Conservation (phyloP, 2,888 invertebrate genomes). For the Rhagium mordax region DNA sequence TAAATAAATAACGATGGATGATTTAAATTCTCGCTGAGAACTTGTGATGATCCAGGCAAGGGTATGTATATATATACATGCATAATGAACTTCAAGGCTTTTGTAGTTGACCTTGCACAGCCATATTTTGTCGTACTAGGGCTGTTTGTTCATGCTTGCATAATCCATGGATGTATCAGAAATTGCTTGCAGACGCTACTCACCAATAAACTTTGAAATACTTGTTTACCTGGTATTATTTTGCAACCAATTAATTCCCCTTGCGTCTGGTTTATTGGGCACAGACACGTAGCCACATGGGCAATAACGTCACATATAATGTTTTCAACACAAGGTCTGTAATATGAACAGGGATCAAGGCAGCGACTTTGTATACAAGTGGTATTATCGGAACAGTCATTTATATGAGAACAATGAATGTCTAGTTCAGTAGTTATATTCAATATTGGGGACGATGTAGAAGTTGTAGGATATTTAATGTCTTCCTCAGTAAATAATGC, state of each 20-base stretch:
- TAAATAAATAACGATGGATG: constrained; percentile 43
- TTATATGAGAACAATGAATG: constrained; percentile 36
- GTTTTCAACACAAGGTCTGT: constrained; percentile 68
- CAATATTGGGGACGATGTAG: neutral
- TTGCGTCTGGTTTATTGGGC: constrained; percentile 69
- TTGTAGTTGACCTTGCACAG: constrained; percentile 62
- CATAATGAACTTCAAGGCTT: constrained; percentile 60
- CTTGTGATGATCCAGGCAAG: constrained; percentile 56
- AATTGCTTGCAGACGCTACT: constrained; percentile 45
- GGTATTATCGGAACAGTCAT: constrained; percentile 69
- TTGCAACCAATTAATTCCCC: constrained; percentile 72
- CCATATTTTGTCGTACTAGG: constrained; percentile 54
- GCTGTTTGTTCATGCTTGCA: constrained; percentile 57
- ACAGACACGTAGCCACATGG: constrained; percentile 75
- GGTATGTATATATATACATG: constrained; percentile 50
- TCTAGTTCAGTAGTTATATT: neutral
- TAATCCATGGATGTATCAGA: constrained; percentile 50
- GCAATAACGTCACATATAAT: constrained; percentile 71
- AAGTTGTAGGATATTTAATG: neutral
- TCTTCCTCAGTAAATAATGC: neutral
- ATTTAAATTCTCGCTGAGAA: constrained; percentile 57
- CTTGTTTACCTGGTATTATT: constrained; percentile 76
- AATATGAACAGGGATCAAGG: constrained; percentile 71
- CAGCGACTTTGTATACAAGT: constrained; percentile 72
- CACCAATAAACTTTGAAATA: constrained; percentile 38